Percentiles rank a stretch among this genome's conserved stretches.
These are phyloP conservation scores for Fragum fragum DNA, from an alignment of 2,888 invertebrate species.

Conservation along the genomic window DNA sequence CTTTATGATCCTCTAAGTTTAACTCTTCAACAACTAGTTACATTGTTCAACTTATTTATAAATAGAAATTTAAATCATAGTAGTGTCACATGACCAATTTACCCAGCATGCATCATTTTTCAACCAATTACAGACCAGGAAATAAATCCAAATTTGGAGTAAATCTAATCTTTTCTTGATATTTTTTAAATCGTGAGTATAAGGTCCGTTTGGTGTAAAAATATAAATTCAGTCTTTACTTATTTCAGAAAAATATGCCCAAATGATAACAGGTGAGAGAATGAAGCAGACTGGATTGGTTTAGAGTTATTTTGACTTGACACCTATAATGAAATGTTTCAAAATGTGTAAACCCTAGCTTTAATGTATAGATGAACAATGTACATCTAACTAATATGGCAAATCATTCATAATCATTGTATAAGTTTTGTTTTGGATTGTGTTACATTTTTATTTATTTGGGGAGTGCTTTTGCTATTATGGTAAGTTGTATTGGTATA, in stretches of 20 bases:
- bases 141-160: neutral
- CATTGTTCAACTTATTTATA: neutral
- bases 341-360: slow-evolving; percentile 25
- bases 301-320: slow-evolving; percentile 14
- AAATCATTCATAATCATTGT: slow-evolving; percentile 16
- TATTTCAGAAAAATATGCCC: slow-evolving; percentile 30
- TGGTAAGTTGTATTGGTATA: too few relatives aligned
- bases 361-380: slow-evolving; percentile 20
- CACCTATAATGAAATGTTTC: slow-evolving; percentile 14
- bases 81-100: slow-evolving; percentile 28
- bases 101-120: slow-evolving; percentile 21
- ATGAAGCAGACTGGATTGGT: slow-evolving; percentile 10
- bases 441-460: too few relatives aligned
- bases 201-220: neutral
- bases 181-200: too few relatives aligned
- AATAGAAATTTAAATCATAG: neutral
- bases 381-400: slow-evolving; percentile 25
- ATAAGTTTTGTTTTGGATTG: neutral
- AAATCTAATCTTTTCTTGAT: too few relatives aligned
- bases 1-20: too few relatives aligned
- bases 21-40: neutral
- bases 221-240: neutral
- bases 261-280: slow-evolving; percentile 25
- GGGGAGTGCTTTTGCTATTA: too few relatives aligned
- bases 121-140: neutral